These are phyloP conservation scores for Lemur catta DNA, from an alignment of 2,797 vertebrate genomes.

Conservation along the genomic window DNA sequence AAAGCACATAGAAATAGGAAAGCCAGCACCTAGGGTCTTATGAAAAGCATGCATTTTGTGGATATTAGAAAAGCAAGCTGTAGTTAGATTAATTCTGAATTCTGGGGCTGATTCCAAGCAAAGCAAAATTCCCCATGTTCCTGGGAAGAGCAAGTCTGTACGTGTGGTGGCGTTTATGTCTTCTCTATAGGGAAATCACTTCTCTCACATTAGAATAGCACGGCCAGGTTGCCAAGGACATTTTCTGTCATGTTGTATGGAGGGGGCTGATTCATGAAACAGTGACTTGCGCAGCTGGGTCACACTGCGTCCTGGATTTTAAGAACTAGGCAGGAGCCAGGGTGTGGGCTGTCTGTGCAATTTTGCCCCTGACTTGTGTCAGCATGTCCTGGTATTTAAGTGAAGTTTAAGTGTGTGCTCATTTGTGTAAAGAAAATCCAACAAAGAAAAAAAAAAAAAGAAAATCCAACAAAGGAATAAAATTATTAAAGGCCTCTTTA, in stretches of 20 bases:
- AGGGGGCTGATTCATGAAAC: conserved; percentile 72
- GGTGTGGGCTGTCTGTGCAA: conserved; percentile 37
- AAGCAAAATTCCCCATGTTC: conserved; percentile 56
- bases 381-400: conserved; percentile 46
- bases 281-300: conserved; percentile 66
- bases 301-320: conserved; percentile 67
- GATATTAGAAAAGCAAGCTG: conserved; percentile 33
- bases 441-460: conserved; percentile 35
- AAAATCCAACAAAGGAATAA: conserved; percentile 38
- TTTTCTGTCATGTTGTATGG: not conserved
- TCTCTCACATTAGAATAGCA: conserved; percentile 26
- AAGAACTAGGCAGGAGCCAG: conserved; percentile 7
- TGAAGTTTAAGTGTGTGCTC: not conserved
- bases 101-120: conserved; percentile 66
- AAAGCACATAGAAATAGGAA: not conserved
- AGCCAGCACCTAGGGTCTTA: not conserved
- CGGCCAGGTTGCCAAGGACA: conserved; percentile 15
- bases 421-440: conserved; percentile 44
- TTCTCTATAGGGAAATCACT: conserved; percentile 58
- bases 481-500: conserved; percentile 46
- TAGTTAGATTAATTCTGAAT: conserved; percentile 64
- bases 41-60: not conserved
- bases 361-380: not conserved
- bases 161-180: conserved; percentile 15
- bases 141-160: conserved; percentile 60